A percentile compares a stretch with the other conserved stretches of the same genome.
Evolutionary conservation across 2,113 vertebrate genomes (phyloP).

Genomic region (Vidua chalybeata): DNA sequence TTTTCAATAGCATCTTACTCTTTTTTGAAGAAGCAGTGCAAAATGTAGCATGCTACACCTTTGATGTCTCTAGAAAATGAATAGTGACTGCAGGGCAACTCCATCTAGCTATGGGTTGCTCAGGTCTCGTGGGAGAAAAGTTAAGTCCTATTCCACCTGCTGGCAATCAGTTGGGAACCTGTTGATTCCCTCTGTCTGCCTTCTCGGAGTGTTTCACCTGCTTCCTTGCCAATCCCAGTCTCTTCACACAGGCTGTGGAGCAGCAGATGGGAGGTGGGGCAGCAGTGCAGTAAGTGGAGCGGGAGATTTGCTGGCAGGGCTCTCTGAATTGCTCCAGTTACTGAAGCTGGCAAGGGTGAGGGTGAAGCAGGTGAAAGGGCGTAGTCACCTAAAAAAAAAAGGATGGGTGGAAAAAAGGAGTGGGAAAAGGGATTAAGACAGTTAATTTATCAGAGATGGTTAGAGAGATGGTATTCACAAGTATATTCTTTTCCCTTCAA

Average conservation of each 20-base stretch:
- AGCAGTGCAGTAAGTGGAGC: neutral
- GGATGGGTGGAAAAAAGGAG: neutral
- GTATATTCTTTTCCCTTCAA: neutral
- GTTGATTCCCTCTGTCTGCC: neutral
- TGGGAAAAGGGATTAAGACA: conserved; percentile 40
- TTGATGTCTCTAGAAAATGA: conserved; percentile 56
- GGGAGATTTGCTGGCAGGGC: neutral
- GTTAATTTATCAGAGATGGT: conserved; percentile 23
- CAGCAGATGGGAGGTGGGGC: neutral
- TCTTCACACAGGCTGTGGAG: neutral
- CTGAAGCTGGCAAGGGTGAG: conserved; percentile 28
- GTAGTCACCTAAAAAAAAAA: neutral
- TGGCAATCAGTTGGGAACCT: conserved; percentile 22
- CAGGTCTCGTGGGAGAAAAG: conserved; percentile 58
- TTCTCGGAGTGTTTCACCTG: neutral
- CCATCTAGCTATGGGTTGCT: conserved; percentile 8
- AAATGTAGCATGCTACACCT: conserved; percentile 24
- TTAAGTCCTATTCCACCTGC: neutral
- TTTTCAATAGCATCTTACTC: conserved; percentile 16
- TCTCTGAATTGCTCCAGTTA: neutral
- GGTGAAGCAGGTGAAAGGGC: conserved; percentile 54
- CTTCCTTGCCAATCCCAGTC: neutral
- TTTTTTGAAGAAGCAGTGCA: conserved; percentile 15
- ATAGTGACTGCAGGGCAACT: conserved; percentile 59
- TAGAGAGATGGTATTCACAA: neutral